Percentiles rank a stretch among this genome's conserved stretches.
phyloP scores from a whole-genome alignment of 2,113 vertebrate genomes.

The Columbina picui region DNA sequence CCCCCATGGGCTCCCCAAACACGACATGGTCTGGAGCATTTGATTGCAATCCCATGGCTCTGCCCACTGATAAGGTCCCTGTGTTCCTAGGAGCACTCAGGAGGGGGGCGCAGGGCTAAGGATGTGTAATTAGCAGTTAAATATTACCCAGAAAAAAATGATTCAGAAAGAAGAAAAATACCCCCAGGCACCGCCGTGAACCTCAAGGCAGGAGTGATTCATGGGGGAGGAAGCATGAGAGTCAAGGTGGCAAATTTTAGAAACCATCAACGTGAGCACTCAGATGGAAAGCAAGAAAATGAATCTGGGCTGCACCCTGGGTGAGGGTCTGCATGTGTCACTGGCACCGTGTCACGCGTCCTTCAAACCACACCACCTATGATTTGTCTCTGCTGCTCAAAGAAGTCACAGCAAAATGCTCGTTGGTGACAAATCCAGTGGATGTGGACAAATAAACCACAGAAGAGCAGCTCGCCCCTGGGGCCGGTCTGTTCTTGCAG shows the following conservation, averaged over 20 bases:
- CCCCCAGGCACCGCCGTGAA: background rate
- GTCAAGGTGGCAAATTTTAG: background rate
- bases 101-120: background rate
- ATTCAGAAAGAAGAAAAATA: background rate
- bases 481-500: too few relatives aligned
- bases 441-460: background rate
- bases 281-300: background rate
- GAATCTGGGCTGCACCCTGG: background rate
- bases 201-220: background rate
- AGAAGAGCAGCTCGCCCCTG: background rate
- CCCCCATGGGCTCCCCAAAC: background rate
- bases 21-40: fast-evolving
- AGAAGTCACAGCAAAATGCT: background rate
- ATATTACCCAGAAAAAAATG: background rate
- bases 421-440: background rate
- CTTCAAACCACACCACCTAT: background rate
- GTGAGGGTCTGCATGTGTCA: background rate
- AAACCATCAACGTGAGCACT: background rate
- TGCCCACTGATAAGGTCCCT: background rate
- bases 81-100: background rate
- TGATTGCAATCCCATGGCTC: background rate
- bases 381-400: background rate
- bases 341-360: background rate
- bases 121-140: background rate
- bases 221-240: background rate